Evolutionary conservation across 2,888 invertebrate genomes (phyloP), one percentile per base, ranked within the genome.

Genomic region (Drosophila monieri): DNA sequence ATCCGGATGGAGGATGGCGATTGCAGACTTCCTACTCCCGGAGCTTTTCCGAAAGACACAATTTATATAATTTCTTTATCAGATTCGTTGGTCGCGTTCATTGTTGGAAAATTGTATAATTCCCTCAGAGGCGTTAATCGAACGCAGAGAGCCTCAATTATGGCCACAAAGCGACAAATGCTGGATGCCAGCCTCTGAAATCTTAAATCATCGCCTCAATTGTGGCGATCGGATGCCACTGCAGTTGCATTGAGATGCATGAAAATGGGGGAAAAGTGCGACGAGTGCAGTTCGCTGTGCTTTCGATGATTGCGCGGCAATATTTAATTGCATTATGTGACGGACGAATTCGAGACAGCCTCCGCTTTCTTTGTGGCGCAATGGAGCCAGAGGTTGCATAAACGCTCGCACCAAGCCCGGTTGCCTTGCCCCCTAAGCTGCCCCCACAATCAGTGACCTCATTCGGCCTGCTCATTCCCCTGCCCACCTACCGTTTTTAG

Each of bases 61-160:
- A 77, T 81, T 85, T 80, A 79, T 85, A 76, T 81, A 81, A 81
- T 81, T 81, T 85, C 67, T 67, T 85, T 79, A 81, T 81, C 83
- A 74, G 83, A 80, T 77, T 37, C 25, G 49, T 14, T 44, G 43
- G 35, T 73, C 51, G 73, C 48, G 66, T 62, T 59, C 67, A 71
- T 83, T 81, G 85, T 85, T 73, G 61, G 46, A 66, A 55, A 83
- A 85, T 81, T 79, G 77, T 77, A 64, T 81, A 85, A 81, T 81
- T 79, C 85, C 72, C 73, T 76, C 70, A 49, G 55, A 64, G 65
- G 66, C 70, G 68, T 61, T 80, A 77, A 80, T 80, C 81, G 75
- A 78, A 75, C 61, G 47, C 44, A 48, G 37, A 61, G 72, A 71
- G 79, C 73, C 70, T 79, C 83, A 81, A 81, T 81, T 77, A 81